Conservation (phyloP, 2,888 invertebrate genomes). For the Harmothoe impar region DNA sequence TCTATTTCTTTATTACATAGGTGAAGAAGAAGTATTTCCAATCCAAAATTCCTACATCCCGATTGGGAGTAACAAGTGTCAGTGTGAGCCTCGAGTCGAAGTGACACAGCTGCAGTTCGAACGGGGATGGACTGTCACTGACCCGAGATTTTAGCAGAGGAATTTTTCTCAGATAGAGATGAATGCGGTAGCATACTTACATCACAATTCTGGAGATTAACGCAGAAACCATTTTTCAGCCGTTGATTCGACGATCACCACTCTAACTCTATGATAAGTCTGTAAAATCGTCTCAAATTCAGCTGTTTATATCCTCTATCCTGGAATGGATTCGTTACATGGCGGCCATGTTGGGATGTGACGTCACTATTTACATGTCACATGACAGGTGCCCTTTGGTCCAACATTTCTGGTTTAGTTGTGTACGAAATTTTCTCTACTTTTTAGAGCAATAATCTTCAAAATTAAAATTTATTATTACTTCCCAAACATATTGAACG, state of each 20-base stretch:
- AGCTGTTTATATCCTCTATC: constrained; percentile 34
- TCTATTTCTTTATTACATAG: no score
- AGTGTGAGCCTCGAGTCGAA: no score
- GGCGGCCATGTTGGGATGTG: constrained; percentile 64
- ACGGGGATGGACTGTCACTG: not conserved
- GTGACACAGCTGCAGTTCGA: no score
- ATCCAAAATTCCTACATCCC: no score
- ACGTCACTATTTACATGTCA: constrained; percentile 61
- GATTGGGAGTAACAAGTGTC: not conserved
- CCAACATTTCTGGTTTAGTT: constrained; percentile 9
- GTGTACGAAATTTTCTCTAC: not conserved
- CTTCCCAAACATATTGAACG: no score
- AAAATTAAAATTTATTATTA: no score
- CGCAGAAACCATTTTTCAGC: constrained; percentile 65
- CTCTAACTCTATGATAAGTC: not conserved
- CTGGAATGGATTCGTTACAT: constrained; percentile 54
- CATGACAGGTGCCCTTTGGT: constrained; percentile 52
- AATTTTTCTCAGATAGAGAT: not conserved
- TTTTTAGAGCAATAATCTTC: not conserved
- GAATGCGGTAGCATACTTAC: constrained; percentile 52
- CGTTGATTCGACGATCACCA: not conserved
- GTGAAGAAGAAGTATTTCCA: no score
- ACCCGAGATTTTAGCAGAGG: not conserved
- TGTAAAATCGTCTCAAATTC: constrained; percentile 27
- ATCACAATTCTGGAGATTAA: constrained; percentile 67